Percentiles rank a stretch among this genome's conserved stretches.
phyloP scores from a whole-genome alignment of 2,888 invertebrate genomes.

The Syritta pipiens region DNA sequence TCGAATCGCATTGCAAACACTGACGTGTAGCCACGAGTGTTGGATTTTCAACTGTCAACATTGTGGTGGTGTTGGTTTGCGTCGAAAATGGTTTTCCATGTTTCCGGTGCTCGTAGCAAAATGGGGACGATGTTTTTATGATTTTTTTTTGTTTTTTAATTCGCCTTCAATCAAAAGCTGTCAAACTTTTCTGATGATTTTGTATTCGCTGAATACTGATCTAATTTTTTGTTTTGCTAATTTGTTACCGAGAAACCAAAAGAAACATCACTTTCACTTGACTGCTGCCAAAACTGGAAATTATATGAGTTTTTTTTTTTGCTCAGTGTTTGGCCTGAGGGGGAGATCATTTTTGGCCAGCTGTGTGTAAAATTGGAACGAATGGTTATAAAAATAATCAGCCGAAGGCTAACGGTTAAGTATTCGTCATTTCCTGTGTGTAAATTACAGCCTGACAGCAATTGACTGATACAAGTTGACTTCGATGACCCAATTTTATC shows the following conservation, averaged over 20 bases:
- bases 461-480: too few species aligned
- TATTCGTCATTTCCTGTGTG: slow-evolving; percentile 3
- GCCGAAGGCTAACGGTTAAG: not conserved
- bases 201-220: not conserved
- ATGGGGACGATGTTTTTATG: slow-evolving; percentile 5
- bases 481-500: not conserved
- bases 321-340: not conserved
- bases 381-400: not conserved
- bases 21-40: not conserved
- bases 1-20: slow-evolving; percentile 61
- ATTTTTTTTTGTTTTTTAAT: too few species aligned
- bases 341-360: not conserved
- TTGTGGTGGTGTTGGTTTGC: not conserved
- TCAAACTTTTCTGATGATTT: not conserved
- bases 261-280: slow-evolving; percentile 26
- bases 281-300: slow-evolving; percentile 10
- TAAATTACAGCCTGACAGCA: too few species aligned
- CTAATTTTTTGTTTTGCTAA: not conserved
- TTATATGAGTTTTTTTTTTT: slow-evolving; percentile 25
- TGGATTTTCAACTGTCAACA: slow-evolving; percentile 44
- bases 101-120: slow-evolving; percentile 24
- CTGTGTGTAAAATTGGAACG: not conserved
- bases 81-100: slow-evolving; percentile 21
- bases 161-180: slow-evolving; percentile 25
- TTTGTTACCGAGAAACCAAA: not conserved